Percentiles rank a stretch among this genome's conserved stretches.
Conservation (phyloP, 2,888 invertebrate genomes). For the Limnephilus lunatus region DNA sequence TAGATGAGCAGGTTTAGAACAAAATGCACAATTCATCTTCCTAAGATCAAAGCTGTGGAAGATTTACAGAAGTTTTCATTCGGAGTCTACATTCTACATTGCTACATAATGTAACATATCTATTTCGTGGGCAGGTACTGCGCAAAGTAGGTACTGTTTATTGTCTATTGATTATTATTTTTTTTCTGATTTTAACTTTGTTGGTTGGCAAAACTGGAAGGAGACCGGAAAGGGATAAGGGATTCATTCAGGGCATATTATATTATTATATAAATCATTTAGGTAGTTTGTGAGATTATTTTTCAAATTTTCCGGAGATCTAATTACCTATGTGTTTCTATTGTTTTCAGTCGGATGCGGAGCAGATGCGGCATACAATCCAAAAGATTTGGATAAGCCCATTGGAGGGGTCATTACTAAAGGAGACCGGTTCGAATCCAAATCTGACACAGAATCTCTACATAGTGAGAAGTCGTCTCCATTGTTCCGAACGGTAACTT, state of each 20-base stretch:
- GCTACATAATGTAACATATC: too few relatives aligned
- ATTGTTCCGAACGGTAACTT: constrained; percentile 60
- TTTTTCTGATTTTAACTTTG: too few relatives aligned
- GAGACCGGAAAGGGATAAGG: too few relatives aligned
- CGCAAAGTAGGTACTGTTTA: rapidly evolving
- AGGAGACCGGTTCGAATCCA: constrained; percentile 56
- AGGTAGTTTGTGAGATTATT: not conserved
- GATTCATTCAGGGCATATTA: too few relatives aligned
- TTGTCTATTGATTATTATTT: too few relatives aligned
- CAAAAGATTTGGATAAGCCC: constrained; percentile 50
- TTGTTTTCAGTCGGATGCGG: constrained; percentile 63
- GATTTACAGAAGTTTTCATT: too few relatives aligned
- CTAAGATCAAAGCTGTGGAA: too few relatives aligned
- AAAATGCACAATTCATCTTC: not conserved
- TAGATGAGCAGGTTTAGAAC: not conserved
- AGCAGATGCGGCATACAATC: constrained; percentile 61
- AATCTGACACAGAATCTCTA: constrained; percentile 62
- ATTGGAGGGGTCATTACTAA: constrained; percentile 62
- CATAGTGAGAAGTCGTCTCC: constrained; percentile 59
- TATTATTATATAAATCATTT: not conserved
- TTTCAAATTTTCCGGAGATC: not conserved
- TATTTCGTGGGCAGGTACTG: rapidly evolving
- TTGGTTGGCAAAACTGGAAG: too few relatives aligned
- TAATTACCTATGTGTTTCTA: not conserved
- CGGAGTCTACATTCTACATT: too few relatives aligned